Conservation (phyloP, 2,113 vertebrate species). For the Clinocottus analis region DNA sequence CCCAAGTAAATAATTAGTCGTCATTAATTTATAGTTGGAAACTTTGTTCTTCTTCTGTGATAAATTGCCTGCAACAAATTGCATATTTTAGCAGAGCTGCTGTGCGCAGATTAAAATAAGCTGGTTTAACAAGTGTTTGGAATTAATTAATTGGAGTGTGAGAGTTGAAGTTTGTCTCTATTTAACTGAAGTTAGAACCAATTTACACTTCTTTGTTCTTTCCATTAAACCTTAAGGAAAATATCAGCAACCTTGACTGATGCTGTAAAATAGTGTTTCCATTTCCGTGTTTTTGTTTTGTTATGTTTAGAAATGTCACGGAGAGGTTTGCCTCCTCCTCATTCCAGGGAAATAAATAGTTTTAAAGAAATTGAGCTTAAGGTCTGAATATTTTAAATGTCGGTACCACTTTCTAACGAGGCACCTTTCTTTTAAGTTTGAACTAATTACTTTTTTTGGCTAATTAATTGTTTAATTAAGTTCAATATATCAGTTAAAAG, state of each 20-base stretch:
- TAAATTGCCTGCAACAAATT: neutral
- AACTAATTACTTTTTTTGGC: neutral
- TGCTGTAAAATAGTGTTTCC: neutral
- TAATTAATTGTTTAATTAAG: no score
- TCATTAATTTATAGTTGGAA: neutral
- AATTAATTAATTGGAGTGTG: neutral
- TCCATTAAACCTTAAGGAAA: neutral
- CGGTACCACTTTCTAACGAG: neutral
- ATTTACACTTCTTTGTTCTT: neutral
- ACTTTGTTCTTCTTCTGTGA: neutral
- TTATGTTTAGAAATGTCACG: neutral
- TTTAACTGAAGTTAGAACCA: neutral
- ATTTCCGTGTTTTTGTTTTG: neutral
- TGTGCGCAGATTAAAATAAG: neutral
- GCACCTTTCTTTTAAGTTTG: no score
- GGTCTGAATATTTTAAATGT: no score
- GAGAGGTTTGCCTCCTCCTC: neutral
- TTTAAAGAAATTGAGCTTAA: neutral
- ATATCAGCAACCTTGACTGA: no score
- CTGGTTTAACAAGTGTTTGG: neutral
- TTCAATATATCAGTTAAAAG: no score
- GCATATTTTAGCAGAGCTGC: no score
- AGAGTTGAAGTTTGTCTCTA: neutral
- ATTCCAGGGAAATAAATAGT: neutral
- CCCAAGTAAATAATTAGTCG: neutral